These are phyloP conservation scores for Siniperca undulata DNA, from an alignment of 2,797 vertebrate species.

Conservation along the genomic window DNA sequence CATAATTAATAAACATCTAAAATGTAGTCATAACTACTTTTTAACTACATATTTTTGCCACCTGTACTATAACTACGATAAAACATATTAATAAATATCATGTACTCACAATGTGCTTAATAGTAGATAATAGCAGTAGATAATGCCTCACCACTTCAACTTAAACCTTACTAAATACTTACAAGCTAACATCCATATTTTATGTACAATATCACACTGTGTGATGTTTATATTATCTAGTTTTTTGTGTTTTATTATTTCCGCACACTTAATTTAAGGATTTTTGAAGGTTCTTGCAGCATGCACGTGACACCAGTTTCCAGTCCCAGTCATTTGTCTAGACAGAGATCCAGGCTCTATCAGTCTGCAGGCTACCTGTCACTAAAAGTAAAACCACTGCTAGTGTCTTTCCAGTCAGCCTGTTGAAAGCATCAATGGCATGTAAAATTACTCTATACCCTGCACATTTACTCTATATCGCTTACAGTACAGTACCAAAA, in stretches of 20 bases:
- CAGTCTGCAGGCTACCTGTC: not conserved
- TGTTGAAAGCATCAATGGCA: not conserved
- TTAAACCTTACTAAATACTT: not conserved
- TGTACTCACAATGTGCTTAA: not conserved
- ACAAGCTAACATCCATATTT: not conserved
- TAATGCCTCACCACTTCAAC: not conserved
- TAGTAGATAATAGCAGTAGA: not conserved
- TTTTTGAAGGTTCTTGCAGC: not conserved
- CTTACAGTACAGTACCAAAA: not conserved
- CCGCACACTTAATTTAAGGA: not conserved
- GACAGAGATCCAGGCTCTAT: not conserved
- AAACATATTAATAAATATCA: not conserved
- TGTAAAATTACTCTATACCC: not conserved
- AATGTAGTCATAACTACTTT: not conserved
- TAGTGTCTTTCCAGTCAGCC: not conserved
- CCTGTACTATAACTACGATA: not conserved
- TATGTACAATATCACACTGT: not conserved
- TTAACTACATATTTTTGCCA: not conserved
- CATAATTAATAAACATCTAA: not conserved
- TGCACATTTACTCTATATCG: not conserved
- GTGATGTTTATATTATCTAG: not conserved
- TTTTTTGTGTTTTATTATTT: slow-evolving; percentile 17
- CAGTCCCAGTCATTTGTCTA: not conserved
- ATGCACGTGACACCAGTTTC: not conserved
- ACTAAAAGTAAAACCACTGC: not conserved